Base-by-base conservation (phyloP, 2,888 invertebrate genomes). In the Andrena camellia region DNA sequence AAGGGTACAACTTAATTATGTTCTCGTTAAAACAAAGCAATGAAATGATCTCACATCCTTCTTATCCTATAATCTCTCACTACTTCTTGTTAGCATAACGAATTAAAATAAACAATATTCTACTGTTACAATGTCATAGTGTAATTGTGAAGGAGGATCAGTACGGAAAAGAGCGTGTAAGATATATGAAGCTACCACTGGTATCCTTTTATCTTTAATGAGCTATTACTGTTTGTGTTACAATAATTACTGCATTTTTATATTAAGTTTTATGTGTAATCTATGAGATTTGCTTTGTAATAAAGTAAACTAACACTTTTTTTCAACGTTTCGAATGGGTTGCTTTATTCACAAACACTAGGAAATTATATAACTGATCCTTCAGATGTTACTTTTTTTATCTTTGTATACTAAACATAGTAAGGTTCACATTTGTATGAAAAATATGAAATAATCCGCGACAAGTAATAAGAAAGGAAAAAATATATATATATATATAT, bases 21-120 rank as follows among this genome's bases (percentile, higher is more conserved):
- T 79, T 73, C 48, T 77, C 67, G 81, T 84, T 69, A 60, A 85
- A 85, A 81, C 86, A 88, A 89, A 87, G 89, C 90, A 90, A 88
- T 86, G 89, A 85, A 89, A 89, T 86, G 90, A 89, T 89, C 90
- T 89, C 90, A 90, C 81, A 89, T 88, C 90, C 86, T 90, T 89
- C 90, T 88, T 83, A 71, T 62, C 75, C 68, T 79, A 81, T 78
- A 85, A 62, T 85, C 78, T 88, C 79, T 81, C 84, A 72, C 87
- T 88, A 86, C 62, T 81, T 87, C 64, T 80, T 17, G 35, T 79
- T 85, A 87, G 79, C 48, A 62, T 88, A 85, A 69, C 60, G 52
- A 79, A 75, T 54, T 78, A 70, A 74, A 69, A 70, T 69, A 69
- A 78, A 69, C 76, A 29, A 83, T 83, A 78, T 74, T 76, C 59